phyloP scores from a whole-genome alignment of 2,797 vertebrate species.

The Tapera naevia region DNA sequence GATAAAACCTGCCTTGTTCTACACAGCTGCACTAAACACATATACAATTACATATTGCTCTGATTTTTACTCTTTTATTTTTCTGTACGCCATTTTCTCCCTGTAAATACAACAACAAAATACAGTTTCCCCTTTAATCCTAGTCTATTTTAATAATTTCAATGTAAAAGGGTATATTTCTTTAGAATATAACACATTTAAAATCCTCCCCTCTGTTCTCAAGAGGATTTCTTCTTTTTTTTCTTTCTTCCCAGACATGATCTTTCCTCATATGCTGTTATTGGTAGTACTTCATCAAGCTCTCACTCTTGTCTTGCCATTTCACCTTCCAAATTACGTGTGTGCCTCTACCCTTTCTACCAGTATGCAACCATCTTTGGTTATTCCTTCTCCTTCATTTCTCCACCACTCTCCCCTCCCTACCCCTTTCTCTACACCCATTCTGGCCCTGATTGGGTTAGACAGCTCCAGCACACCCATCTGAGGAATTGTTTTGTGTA shows the following conservation, averaged over 20 bases:
- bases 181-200: background rate
- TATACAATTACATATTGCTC: background rate
- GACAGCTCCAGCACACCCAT: background rate
- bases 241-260: rapidly evolving
- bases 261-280: background rate
- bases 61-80: background rate
- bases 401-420: rapidly evolving
- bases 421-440: rapidly evolving
- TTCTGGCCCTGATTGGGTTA: background rate
- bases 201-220: background rate
- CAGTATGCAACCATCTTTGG: background rate
- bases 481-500: background rate
- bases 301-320: background rate
- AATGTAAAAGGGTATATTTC: background rate
- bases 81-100: background rate
- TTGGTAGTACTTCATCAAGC: background rate
- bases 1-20: background rate
- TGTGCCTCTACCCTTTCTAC: background rate
- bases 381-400: background rate
- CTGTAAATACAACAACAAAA: background rate
- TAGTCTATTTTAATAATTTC: background rate
- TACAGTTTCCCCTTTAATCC: background rate
- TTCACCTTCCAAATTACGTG: background rate
- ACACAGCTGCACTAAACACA: background rate
- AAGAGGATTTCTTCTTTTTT: background rate